Evolutionary conservation across 35 echinoderm and acorn worm species (phyloP).

Genomic region (Apostichopus japonicus): DNA sequence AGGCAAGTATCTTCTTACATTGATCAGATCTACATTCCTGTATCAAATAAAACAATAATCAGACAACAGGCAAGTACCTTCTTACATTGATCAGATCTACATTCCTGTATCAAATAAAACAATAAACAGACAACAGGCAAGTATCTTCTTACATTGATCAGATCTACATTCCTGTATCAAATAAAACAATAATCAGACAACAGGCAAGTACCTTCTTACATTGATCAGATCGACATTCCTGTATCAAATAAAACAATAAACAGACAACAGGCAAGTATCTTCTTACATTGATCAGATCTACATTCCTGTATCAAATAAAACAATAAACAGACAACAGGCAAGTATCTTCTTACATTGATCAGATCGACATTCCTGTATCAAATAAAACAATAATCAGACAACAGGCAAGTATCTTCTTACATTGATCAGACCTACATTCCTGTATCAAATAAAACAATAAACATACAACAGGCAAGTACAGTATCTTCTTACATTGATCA

Average conservation of each 20-base stretch:
- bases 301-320: background rate
- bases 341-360: constrained; percentile 4
- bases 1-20: constrained; percentile 2
- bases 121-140: background rate
- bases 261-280: background rate
- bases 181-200: background rate
- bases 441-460: background rate
- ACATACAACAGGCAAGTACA: background rate
- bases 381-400: background rate
- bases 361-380: background rate
- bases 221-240: background rate
- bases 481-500: background rate
- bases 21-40: background rate
- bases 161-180: background rate
- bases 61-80: background rate
- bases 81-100: background rate
- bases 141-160: background rate
- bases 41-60: background rate
- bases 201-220: constrained; percentile 1
- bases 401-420: background rate
- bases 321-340: background rate
- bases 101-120: background rate
- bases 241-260: background rate
- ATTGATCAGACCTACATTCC: background rate
- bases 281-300: background rate